Evolutionary conservation across 2,113 vertebrate genomes (phyloP).

Genomic region (Tragelaphus buxtoni): DNA sequence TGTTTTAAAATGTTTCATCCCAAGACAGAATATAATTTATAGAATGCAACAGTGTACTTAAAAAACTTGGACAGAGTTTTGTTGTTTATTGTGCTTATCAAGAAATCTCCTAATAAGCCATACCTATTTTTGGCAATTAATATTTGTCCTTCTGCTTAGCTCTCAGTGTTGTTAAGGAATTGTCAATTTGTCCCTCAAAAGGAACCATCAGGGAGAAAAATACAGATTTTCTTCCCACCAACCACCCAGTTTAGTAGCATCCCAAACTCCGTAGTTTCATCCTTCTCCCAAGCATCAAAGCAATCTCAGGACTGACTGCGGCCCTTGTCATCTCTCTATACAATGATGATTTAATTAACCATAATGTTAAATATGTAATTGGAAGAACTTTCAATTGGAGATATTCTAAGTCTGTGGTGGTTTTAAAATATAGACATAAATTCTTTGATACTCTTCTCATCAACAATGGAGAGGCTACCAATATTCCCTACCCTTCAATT

Average conservation of each 20-base stretch:
- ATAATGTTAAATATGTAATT: neutral
- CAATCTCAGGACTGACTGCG: neutral
- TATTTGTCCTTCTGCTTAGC: slow-evolving; percentile 11
- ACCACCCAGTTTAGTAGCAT: neutral
- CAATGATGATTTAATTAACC: neutral
- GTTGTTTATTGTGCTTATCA: neutral
- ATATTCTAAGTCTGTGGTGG: neutral
- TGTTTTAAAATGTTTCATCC: neutral
- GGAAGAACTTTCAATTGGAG: slow-evolving; percentile 11
- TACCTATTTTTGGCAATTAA: neutral
- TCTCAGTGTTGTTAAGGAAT: neutral
- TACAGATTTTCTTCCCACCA: neutral
- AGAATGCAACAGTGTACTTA: neutral
- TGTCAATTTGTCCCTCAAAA: neutral
- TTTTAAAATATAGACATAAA: neutral
- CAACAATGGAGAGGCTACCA: neutral
- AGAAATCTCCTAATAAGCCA: neutral
- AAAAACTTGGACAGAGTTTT: neutral
- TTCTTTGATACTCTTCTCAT: neutral
- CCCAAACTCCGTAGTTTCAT: neutral
- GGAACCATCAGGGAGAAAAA: neutral
- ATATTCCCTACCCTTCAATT: neutral
- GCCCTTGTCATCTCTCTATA: neutral
- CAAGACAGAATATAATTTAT: neutral
- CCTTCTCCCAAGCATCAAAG: neutral